These are phyloP conservation scores for Atrichornis clamosus DNA, from an alignment of 2,113 vertebrate species.

Conservation along the genomic window DNA sequence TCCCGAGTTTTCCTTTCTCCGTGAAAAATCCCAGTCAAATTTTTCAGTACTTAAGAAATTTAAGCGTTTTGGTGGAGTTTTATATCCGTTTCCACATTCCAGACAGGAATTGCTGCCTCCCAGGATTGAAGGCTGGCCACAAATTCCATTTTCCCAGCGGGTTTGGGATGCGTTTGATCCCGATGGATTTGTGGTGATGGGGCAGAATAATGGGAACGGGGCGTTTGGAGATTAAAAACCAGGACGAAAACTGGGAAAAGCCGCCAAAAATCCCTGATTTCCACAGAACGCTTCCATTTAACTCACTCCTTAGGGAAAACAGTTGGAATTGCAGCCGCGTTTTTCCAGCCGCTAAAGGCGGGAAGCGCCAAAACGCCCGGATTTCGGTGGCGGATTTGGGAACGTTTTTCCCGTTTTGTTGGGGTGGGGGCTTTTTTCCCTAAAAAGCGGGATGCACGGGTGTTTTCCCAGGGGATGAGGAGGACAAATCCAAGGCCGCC, in stretches of 20 bases:
- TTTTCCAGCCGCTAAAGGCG: neutral
- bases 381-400: too few species aligned
- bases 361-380: neutral
- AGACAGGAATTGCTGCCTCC: neutral
- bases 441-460: too few species aligned
- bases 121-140: neutral
- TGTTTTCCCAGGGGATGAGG: neutral
- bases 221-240: too few species aligned
- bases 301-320: too few species aligned
- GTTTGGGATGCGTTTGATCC: too few species aligned
- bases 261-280: fast-evolving
- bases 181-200: neutral
- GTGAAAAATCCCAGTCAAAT: neutral
- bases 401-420: too few species aligned
- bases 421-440: too few species aligned
- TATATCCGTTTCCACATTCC: neutral
- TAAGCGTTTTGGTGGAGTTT: fast-evolving
- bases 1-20: fast-evolving
- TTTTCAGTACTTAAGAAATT: neutral
- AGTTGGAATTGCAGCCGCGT: neutral
- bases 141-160: neutral
- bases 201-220: too few species aligned
- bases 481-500: neutral
- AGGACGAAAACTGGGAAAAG: neutral
- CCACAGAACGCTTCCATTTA: fast-evolving